Percentiles rank a stretch among this genome's conserved stretches.
phyloP scores from a whole-genome alignment of 2,113 vertebrate genomes.

The Charina bottae region DNA sequence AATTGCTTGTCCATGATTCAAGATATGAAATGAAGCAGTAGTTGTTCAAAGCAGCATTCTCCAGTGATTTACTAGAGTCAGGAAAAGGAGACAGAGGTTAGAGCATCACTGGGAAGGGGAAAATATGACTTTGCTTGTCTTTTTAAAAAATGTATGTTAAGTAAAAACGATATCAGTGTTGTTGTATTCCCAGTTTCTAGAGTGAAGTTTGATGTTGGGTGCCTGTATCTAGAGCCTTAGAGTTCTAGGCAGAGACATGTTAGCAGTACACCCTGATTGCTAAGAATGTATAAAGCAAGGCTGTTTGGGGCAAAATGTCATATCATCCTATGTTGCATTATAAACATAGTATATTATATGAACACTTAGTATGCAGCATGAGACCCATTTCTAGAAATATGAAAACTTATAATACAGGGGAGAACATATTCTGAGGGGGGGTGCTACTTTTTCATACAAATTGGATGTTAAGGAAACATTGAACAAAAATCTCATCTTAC shows the following conservation, averaged over 20 bases:
- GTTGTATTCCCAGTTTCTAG: neutral
- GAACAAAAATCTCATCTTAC: neutral
- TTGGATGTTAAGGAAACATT: neutral
- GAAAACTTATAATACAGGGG: neutral
- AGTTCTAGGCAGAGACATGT: neutral
- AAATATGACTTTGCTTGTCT: too few relatives aligned
- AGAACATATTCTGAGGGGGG: neutral
- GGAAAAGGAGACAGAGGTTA: too few relatives aligned
- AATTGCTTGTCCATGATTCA: neutral
- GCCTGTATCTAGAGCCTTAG: neutral
- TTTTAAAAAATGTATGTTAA: neutral
- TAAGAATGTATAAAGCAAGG: neutral
- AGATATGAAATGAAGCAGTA: neutral
- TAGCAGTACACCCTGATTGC: neutral
- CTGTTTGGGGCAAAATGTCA: neutral
- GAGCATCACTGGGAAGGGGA: too few relatives aligned
- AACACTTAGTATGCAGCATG: neutral
- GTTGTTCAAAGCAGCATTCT: too few relatives aligned
- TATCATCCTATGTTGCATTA: neutral
- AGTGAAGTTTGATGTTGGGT: neutral
- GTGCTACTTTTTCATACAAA: neutral
- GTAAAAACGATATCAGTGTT: neutral
- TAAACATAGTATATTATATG: neutral
- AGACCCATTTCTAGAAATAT: neutral
- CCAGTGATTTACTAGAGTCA: too few relatives aligned